These are phyloP conservation scores for Acrocyrtus sp. DNA, from an alignment of 2,888 invertebrate genomes.

Conservation along the genomic window DNA sequence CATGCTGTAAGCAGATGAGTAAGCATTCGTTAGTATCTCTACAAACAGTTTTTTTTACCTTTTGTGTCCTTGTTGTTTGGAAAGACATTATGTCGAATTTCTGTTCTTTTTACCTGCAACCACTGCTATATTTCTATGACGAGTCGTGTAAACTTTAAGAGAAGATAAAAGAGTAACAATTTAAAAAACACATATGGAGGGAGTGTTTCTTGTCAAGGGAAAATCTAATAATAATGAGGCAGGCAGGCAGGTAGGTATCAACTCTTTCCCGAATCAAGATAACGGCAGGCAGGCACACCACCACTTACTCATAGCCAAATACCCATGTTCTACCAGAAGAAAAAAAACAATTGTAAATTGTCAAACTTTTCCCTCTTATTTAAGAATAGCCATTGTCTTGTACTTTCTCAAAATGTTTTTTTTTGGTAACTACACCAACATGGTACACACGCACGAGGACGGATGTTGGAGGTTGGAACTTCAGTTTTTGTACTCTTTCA, in stretches of 20 bases:
- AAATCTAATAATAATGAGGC: conserved; percentile 3
- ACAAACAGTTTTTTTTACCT: neutral
- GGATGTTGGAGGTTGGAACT: no score
- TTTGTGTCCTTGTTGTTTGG: no score
- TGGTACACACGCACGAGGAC: neutral
- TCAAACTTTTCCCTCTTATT: conserved; percentile 39
- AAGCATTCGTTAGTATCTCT: neutral
- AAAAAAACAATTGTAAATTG: conserved; percentile 45
- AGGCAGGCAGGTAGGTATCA: no score
- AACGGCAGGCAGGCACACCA: neutral
- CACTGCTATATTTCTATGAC: no score
- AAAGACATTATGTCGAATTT: no score
- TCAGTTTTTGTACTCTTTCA: neutral
- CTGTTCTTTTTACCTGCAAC: no score
- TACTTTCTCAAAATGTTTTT: neutral
- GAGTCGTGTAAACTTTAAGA: no score
- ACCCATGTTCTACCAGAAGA: neutral
- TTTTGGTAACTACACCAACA: neutral
- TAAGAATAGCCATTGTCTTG: conserved; percentile 28
- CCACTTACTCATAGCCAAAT: neutral
- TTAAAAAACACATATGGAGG: no score
- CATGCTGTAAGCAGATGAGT: no score
- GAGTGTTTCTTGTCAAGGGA: conserved; percentile 6
- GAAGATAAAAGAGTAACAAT: no score
- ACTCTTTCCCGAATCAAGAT: neutral